A percentile compares a stretch with the other conserved stretches of the same genome.
These are phyloP conservation scores for Chionodraco myersi DNA, from an alignment of 2,113 vertebrate genomes.

Conservation along the genomic window DNA sequence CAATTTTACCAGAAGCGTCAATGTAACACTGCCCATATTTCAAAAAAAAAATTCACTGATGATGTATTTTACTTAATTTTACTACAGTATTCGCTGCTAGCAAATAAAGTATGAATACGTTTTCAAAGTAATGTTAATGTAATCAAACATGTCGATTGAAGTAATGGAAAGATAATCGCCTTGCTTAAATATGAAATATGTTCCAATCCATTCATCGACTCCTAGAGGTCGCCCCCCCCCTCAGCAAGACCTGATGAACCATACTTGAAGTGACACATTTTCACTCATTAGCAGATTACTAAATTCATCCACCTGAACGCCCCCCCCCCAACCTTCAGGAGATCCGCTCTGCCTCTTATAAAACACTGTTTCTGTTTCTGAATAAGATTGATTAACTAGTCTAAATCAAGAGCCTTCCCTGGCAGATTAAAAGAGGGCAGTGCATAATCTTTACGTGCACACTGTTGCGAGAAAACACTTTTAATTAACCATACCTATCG, in stretches of 20 bases:
- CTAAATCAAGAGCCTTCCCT: constrained; percentile 55
- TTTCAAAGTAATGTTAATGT: too few relatives aligned
- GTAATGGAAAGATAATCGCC: too few relatives aligned
- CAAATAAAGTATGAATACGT: too few relatives aligned
- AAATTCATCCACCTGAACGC: constrained; percentile 50
- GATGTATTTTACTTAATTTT: too few relatives aligned
- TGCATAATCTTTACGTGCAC: constrained; percentile 46
- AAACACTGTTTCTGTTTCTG: constrained; percentile 21
- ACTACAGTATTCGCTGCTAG: too few relatives aligned
- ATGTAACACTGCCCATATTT: too few relatives aligned
- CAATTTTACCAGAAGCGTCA: too few relatives aligned
- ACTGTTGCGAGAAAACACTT: constrained; percentile 46
- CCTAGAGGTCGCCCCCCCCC: not conserved
- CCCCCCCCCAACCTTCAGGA: constrained; percentile 35
- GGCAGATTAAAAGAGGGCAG: constrained; percentile 62
- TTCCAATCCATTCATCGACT: not conserved
- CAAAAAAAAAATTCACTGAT: too few relatives aligned
- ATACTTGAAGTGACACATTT: constrained; percentile 28
- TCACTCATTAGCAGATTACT: constrained; percentile 61
- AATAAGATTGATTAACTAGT: constrained; percentile 69
- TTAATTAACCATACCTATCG: constrained; percentile 66
- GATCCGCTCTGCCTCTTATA: constrained; percentile 34
- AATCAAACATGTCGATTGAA: too few relatives aligned
- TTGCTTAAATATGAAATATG: too few relatives aligned
- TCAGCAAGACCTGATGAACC: constrained; percentile 16